Base-by-base conservation (phyloP, 2,888 invertebrate species). In the Tetramorium bicarinatum region DNA sequence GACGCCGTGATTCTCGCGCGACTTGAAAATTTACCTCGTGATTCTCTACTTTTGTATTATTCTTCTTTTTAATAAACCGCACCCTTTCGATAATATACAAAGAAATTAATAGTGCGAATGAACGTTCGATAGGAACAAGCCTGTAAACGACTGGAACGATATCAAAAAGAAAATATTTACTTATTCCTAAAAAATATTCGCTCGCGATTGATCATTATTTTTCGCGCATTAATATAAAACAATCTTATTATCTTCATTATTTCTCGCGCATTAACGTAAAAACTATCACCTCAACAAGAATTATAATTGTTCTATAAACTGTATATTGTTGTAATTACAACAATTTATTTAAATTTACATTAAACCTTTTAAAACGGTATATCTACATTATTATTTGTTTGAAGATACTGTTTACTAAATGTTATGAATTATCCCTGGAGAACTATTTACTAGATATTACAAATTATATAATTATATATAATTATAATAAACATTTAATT, bases 21-120 rank as follows among this genome's bases (percentile, higher is more conserved):
- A 29, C 41, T 67, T 54, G 44, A 59, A 47, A 71, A 52, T 80
- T 80, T 71, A 80, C 34, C 56, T 44, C 29, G 15, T 7, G 11
- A 25, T 59, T 44, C 4, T 2, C 21, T 41, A 0, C n/a, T 74
- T n/a, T 44, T 13, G 9, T 15, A 29, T 21, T 34, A n/a, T 44
- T 54, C 6, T 21, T 0, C 34, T 47, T 9, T n/a, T 13, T 25
- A 61, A 61, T 11, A 9, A 44, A 15, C n/a, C 15, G 34, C 18
- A 9, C 2, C 15, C 29, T 61, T 44, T 74, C 21, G 9, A 21
- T 54, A 38, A 38, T 34, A 18, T 41, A 38, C 29, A 49, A 11
- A 52, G 15, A 52, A 71, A 71, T 52, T 52, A 34, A 52, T 69
- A 29, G 15, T n/a, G 34, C n/a, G n/a, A 69, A 13, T 69, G 29